Percentiles rank a stretch among this genome's conserved stretches.
These are phyloP conservation scores for Phocoena sinus DNA, from an alignment of 2,113 vertebrate genomes.

Conservation along the genomic window DNA sequence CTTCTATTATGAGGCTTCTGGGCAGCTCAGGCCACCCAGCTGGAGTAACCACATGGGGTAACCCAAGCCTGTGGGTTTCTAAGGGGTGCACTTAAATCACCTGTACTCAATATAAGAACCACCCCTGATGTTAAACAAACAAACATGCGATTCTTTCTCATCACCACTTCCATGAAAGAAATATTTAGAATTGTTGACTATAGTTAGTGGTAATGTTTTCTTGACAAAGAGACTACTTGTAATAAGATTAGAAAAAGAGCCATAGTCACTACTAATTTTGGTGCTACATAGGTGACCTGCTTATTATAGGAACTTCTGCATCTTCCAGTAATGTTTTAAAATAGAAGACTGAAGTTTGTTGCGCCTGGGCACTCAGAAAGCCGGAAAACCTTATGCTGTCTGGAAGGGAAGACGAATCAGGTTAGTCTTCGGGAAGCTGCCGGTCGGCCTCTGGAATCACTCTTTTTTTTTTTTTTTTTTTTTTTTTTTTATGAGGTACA, in stretches of 20 bases:
- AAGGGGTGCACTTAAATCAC: background rate
- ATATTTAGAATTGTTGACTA: background rate
- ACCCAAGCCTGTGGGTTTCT: background rate
- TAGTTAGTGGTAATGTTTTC: background rate
- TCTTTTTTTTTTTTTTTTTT: too few species aligned
- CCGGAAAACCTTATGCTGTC: background rate
- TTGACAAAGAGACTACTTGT: conserved; percentile 4
- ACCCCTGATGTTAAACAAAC: background rate
- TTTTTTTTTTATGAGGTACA: too few species aligned
- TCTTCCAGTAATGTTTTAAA: conserved; percentile 7
- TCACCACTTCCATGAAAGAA: background rate
- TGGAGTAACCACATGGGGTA: background rate
- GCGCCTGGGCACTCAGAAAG: background rate
- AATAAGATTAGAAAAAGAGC: background rate
- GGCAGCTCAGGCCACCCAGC: background rate
- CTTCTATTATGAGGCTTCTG: background rate
- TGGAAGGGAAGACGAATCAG: background rate
- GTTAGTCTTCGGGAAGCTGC: background rate
- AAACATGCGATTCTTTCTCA: background rate
- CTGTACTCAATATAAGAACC: background rate
- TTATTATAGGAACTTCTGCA: background rate
- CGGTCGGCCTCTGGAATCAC: background rate
- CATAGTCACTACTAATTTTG: background rate
- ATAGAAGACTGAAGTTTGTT: background rate
- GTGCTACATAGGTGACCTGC: background rate